Base-by-base conservation (phyloP, 1,140 invertebrate genomes). In the Aricia agestis region DNA sequence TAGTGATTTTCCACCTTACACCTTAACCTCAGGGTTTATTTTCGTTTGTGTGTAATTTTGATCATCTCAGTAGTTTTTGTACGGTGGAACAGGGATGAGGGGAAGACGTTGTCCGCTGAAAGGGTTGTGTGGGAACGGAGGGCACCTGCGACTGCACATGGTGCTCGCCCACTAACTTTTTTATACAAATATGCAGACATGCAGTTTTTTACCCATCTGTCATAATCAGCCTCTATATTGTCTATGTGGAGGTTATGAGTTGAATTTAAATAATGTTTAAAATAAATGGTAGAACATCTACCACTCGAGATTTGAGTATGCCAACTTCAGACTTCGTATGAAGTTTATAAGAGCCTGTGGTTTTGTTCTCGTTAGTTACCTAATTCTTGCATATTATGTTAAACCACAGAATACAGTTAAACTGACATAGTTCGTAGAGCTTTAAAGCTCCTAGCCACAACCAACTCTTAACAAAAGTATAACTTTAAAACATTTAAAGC, bases 101-200 rank as follows among this genome's bases (percentile, higher is more conserved):
- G 79, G 82, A 74, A 79, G 83, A 83, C 80, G 78, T 83, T 75
- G 80, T 76, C 74, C 69, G 82, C 86, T 90, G 85, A 90, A 90
- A 91, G 87, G 87, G 89, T 90, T 90, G 87, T 91, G 89, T 90
- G 89, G 87, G 89, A 90, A 90, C 86, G 78, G 79, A 85, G 86
- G 89, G 87, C 89, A 91, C 89, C 89, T 91, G 89, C 89, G 85
- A 79, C 82, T 89, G 85, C 89, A 91, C 86, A 90, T 91, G 89
- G 82, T 88, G 87, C 84, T 86, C 82, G 81, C 78, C 76, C 81
- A 82, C 73, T 83, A 70, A 74, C 79, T 90, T 91, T 91, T 90
- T 91, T 91, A 83, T 86, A 77, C 85, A 84, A 89, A 88, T 82
- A 85, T 82, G 86, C 80, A 87, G 83, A 84, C 82, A 88, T 87